Evolutionary conservation across 2,113 vertebrate genomes (phyloP).

Genomic region (Calidris pygmaea): DNA sequence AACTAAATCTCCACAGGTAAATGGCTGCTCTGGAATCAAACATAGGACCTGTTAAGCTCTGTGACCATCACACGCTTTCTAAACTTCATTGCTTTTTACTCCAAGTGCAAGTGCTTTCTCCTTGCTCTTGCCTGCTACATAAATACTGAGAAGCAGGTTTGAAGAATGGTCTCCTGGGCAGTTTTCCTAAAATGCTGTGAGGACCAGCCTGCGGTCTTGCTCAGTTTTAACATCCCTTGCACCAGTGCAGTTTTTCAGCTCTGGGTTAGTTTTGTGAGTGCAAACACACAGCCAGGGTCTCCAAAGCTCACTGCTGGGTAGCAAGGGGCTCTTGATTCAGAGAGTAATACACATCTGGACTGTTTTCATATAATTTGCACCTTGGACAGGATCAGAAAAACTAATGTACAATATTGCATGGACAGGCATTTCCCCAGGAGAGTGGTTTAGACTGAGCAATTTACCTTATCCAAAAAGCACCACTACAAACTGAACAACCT

Average conservation of each 20-base stretch:
- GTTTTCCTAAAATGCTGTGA: neutral
- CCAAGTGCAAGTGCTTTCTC: neutral
- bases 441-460: neutral
- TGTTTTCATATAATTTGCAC: neutral
- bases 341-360: rapidly evolving
- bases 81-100: neutral
- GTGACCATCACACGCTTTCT: neutral
- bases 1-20: neutral
- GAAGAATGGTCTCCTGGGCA: neutral
- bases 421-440: neutral
- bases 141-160: neutral
- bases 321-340: neutral
- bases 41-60: neutral
- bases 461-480: neutral
- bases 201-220: neutral
- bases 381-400: neutral
- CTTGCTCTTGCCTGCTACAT: neutral
- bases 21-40: neutral
- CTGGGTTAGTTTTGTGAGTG: neutral
- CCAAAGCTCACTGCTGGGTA: neutral
- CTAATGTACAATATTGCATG: neutral
- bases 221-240: neutral
- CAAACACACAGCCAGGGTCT: neutral
- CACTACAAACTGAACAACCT: neutral
- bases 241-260: neutral